These are phyloP conservation scores for Nestor notabilis DNA, from an alignment of 2,113 vertebrate species.

Conservation along the genomic window DNA sequence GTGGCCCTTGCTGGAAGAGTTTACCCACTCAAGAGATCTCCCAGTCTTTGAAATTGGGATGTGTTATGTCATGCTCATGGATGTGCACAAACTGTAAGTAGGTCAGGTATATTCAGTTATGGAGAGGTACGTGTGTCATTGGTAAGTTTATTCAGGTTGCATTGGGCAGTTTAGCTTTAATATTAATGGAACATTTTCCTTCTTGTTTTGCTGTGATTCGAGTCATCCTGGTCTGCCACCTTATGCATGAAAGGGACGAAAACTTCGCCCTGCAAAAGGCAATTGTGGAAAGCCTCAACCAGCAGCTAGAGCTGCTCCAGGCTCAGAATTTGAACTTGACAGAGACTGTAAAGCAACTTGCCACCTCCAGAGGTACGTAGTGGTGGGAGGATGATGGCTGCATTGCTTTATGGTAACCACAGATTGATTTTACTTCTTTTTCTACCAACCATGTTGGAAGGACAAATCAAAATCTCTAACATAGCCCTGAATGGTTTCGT, in stretches of 20 bases:
- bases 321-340: conserved; percentile 52
- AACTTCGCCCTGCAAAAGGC: conserved; percentile 46
- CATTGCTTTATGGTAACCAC: neutral
- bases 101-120: neutral
- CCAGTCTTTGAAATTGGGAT: neutral
- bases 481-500: neutral
- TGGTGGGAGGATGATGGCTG: neutral
- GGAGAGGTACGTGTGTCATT: neutral
- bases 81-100: neutral
- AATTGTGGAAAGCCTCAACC: conserved; percentile 32
- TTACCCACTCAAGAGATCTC: neutral
- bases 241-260: neutral
- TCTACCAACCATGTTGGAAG: neutral
- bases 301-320: conserved; percentile 35
- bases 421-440: neutral
- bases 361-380: conserved; percentile 48
- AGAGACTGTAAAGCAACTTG: conserved; percentile 38
- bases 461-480: neutral
- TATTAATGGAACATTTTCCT: neutral
- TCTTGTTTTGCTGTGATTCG: neutral
- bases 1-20: neutral
- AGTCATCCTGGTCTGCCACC: conserved; percentile 45
- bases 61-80: neutral
- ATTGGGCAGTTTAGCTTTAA: neutral
- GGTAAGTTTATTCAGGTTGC: neutral